Evolutionary conservation across 2,888 invertebrate genomes (phyloP).

Genomic region (Xanthia togata): DNA sequence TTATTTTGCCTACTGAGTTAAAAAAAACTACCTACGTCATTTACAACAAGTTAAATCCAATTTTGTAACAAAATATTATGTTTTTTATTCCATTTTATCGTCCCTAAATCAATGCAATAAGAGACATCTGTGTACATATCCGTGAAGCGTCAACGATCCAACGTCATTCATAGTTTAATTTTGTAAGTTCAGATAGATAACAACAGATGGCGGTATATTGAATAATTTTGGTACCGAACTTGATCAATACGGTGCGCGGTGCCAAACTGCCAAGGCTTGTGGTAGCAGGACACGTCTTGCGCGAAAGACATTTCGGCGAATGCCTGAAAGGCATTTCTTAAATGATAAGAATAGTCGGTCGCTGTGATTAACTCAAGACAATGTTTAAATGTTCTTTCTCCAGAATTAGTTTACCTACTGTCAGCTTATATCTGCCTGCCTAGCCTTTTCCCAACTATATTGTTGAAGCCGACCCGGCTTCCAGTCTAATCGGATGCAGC

Average conservation of each 20-base stretch:
- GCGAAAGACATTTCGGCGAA: too few relatives aligned
- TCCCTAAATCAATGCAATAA: neutral
- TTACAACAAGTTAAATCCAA: neutral
- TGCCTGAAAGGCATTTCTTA: too few relatives aligned
- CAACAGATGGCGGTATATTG: constrained; percentile 32
- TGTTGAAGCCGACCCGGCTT: too few relatives aligned
- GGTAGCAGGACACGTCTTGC: too few relatives aligned
- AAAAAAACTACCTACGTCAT: neutral
- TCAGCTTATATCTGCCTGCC: too few relatives aligned
- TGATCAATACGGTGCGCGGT: constrained; percentile 9
- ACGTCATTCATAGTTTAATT: neutral
- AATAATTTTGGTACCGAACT: neutral
- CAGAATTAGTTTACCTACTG: too few relatives aligned
- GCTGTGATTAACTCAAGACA: too few relatives aligned
- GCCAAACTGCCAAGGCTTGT: too few relatives aligned
- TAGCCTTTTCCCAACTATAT: too few relatives aligned
- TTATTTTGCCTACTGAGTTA: neutral
- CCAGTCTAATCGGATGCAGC: too few relatives aligned
- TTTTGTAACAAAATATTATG: neutral
- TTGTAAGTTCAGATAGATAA: neutral
- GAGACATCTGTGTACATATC: constrained; percentile 22
- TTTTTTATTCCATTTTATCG: neutral
- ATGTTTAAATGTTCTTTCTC: too few relatives aligned
- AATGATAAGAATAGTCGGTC: too few relatives aligned
- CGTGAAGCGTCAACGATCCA: neutral